phyloP scores from a whole-genome alignment of 2,797 vertebrate genomes.

The Catostomus latipinnis region DNA sequence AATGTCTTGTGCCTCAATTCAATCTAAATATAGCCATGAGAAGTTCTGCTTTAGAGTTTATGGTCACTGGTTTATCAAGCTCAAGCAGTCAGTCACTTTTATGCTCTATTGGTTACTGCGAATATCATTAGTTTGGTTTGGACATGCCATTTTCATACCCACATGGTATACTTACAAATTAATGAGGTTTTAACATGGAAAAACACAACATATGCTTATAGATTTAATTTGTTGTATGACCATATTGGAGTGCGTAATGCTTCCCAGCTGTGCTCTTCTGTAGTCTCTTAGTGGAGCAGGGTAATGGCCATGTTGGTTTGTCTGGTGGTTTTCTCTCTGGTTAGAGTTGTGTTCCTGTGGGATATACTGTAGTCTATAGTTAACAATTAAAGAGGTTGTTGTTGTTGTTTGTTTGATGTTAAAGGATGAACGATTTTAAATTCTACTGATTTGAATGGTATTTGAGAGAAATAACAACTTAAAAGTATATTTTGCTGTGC shows the following conservation, averaged over 20 bases:
- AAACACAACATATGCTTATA: slow-evolving; percentile 33
- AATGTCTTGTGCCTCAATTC: slow-evolving; percentile 26
- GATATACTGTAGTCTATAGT: slow-evolving; percentile 40
- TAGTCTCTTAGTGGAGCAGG: slow-evolving; percentile 18
- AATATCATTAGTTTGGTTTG: slow-evolving; percentile 19
- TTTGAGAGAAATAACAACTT: slow-evolving; percentile 23
- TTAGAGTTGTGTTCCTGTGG: slow-evolving; percentile 47
- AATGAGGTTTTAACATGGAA: slow-evolving; percentile 37
- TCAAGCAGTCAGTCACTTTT: slow-evolving; percentile 16
- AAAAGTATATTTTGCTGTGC: slow-evolving; percentile 15
- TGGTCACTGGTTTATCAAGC: slow-evolving; percentile 14
- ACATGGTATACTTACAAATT: slow-evolving; percentile 35
- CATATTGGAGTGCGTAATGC: slow-evolving; percentile 54
- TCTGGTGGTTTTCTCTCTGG: slow-evolving; percentile 47
- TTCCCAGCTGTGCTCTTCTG: slow-evolving; percentile 57
- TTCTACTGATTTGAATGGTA: slow-evolving; percentile 19
- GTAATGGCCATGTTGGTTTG: slow-evolving; percentile 44
- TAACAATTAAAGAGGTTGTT: slow-evolving; percentile 23
- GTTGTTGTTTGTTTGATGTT: slow-evolving; percentile 31
- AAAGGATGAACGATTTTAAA: slow-evolving; percentile 26
- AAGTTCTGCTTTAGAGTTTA: slow-evolving; percentile 31
- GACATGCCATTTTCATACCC: slow-evolving; percentile 23
- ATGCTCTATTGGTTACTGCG: background rate
- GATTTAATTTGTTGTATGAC: slow-evolving; percentile 43
- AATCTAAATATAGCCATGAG: slow-evolving; percentile 20